Percentiles rank a stretch among this genome's conserved stretches.
Evolutionary conservation across 2,797 vertebrate species (phyloP).

Genomic region (Hirundo rustica): DNA sequence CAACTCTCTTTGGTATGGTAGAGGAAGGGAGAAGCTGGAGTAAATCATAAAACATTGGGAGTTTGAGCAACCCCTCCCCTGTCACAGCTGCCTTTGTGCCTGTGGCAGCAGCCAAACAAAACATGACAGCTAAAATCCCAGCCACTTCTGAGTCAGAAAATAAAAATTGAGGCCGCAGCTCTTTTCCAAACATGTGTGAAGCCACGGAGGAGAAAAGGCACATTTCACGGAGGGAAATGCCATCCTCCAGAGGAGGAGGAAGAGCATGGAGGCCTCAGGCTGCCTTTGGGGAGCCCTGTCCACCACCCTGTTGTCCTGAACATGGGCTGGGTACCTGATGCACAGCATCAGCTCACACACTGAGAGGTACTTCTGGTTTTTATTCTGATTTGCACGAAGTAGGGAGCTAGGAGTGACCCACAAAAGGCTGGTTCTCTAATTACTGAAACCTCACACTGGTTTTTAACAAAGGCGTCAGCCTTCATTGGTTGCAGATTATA

Average conservation of each 20-base stretch:
- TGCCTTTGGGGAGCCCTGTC: neutral
- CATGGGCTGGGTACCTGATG: neutral
- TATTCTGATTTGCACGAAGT: neutral
- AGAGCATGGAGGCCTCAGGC: neutral
- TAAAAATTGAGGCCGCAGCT: rapidly evolving
- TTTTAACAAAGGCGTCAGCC: neutral
- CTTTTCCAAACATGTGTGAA: neutral
- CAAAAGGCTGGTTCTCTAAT: neutral
- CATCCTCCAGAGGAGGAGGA: neutral
- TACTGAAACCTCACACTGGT: neutral
- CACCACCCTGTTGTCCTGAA: neutral
- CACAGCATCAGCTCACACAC: neutral
- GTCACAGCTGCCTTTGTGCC: neutral
- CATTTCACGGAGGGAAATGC: neutral
- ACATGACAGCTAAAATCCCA: neutral
- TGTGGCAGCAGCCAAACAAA: neutral
- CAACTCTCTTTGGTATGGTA: neutral
- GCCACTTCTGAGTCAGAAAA: neutral
- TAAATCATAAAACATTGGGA: neutral
- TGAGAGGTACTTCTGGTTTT: neutral
- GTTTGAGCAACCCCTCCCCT: neutral
- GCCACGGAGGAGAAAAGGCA: rapidly evolving
- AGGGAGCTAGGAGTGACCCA: neutral
- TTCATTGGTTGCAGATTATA: neutral
- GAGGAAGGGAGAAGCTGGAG: neutral